A percentile compares a stretch with the other conserved stretches of the same genome.
Conservation (phyloP, 2,113 vertebrate species). For the Gnathonemus echidnorhynchus region DNA sequence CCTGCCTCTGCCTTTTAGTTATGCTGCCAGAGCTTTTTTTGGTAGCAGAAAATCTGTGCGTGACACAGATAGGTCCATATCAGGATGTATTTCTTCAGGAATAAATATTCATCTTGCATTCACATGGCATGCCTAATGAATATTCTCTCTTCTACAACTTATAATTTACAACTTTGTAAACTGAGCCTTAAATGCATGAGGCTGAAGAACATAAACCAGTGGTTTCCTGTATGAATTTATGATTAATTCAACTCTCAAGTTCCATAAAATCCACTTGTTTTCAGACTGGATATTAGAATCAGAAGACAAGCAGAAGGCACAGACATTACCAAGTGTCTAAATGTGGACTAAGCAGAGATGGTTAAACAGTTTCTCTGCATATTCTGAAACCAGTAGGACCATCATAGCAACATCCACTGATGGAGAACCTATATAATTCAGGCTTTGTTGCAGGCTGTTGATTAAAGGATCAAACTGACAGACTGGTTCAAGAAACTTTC, state of each 20-base stretch:
- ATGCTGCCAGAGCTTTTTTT: not conserved
- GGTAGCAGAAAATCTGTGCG: not conserved
- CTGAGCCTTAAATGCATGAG: not conserved
- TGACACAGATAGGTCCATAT: not conserved
- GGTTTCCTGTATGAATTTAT: not conserved
- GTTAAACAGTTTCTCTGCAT: not conserved
- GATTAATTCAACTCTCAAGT: not conserved
- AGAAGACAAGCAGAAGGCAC: not conserved
- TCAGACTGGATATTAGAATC: not conserved
- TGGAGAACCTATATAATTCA: not conserved
- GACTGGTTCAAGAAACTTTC: not conserved
- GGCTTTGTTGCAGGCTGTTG: not conserved
- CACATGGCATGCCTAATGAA: not conserved
- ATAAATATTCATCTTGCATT: not conserved
- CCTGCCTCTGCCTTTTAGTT: not conserved
- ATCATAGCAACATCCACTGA: not conserved
- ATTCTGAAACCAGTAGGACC: not conserved
- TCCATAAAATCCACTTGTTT: not conserved
- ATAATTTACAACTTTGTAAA: not conserved
- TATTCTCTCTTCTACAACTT: not conserved
- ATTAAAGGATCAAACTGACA: not conserved
- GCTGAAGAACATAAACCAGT: not conserved
- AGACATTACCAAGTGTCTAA: not conserved
- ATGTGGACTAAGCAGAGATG: not conserved
- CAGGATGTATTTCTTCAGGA: not conserved